Base-by-base conservation (phyloP, 2,888 invertebrate genomes). In the Nymphalis polychloros region DNA sequence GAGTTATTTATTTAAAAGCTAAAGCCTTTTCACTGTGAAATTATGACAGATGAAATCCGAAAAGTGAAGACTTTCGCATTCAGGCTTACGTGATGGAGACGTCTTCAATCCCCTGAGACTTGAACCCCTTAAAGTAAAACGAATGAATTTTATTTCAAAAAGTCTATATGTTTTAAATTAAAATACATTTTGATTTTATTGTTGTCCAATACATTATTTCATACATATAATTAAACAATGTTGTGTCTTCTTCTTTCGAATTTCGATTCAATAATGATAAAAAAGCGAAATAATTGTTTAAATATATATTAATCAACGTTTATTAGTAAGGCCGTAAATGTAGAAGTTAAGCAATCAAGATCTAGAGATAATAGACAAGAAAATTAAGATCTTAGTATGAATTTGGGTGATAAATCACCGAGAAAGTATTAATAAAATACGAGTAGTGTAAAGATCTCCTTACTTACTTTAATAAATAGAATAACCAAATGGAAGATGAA, bases 21-120 rank as follows among this genome's bases (percentile, higher is more conserved):
- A 77, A 76, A 76, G 82, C 77, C 76, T 77, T 77, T 75, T 79
- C 76, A 76, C 71, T 63, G 62, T 74, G 75, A 85, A 86, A 87
- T 87, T 88, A 89, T 89, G 87, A 89, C 87, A 84, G 84, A 84
- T 86, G 85, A 85, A 87, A 84, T 85, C 83, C 86, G 76, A 76
- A 78, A 77, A 82, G 83, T 77, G 81, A 82, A 84, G 85, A 88
- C 88, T 86, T 85, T 75, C 81, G 83, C 84, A 82, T 79, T 79
- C 76, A 78, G 81, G 84, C 82, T 86, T 82, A 84, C 79, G 81
- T 82, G 82, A 83, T 78, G 80, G 77, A 77, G 80, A 78, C 78
- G 78, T 70, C 64, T 69, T 61, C 82, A 84, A 87, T 89, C 90
- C 89, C 90, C 82, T 85, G 90, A 89, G 90, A 87, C 79, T 79